Base-by-base conservation (phyloP, 1,140 invertebrate genomes). In the Trissolcus basalis region DNA sequence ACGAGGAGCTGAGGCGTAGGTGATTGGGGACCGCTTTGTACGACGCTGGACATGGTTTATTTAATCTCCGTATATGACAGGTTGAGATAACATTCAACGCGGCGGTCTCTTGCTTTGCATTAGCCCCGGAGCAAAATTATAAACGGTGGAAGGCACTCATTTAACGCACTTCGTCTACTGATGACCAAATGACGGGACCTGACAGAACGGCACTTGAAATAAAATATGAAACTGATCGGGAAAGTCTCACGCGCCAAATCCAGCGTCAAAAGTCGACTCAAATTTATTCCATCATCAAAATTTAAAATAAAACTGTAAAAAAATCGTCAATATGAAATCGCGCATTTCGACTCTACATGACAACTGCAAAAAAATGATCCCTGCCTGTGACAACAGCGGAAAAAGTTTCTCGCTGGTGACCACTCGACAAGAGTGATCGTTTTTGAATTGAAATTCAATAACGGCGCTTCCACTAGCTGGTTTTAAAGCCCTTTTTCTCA, bases 371-470 rank as follows among this genome's bases (percentile, higher is more conserved):
- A 49, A 32, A 49, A 19, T 19, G 51, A n/a, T n/a, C 45, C 10
- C 35, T 16, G 55, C 41, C 47, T 14, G 11, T 32, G 53, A 51
- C 11, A 44, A 60, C 43, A n/a, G 15, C 39, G 48, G 15, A 14
- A 13, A 32, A 51, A 27, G 19, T 27, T 27, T 27, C 2, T 27
- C 19, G 19, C 19, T 1, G 19, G 15, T 72, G 83, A 84, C 85
- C 87, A 86, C 83, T 87, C 80, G 82, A 85, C 81, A 84, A 87
- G 87, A 87, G 83, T 88, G 87, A 88, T 88, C 84, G 86, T 84
- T 88, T 88, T 86, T 80, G 85, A 87, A 89, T 89, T 87, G 87
- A 88, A 88, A 89, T 88, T 82, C 83, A 85, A 87, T 86, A 85
- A 27, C 19, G 6, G 19, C 19, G 19, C n/a, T n/a, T n/a, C n/a